phyloP scores from a whole-genome alignment of 1,140 invertebrate genomes.

The Leucophenga varia region DNA sequence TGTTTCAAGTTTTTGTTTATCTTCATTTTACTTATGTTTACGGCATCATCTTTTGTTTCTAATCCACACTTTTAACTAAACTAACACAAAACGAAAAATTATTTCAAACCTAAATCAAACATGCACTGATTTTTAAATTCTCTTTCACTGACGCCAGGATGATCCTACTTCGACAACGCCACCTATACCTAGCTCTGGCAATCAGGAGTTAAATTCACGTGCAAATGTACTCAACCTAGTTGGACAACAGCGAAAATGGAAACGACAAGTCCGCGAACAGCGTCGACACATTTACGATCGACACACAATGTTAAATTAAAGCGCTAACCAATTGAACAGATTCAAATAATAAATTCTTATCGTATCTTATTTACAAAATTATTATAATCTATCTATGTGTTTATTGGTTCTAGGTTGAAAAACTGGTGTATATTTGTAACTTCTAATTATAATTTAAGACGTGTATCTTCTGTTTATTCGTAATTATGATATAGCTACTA shows the following conservation, averaged over 20 bases:
- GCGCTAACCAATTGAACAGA: too few relatives aligned
- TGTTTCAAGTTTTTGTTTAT: slow-evolving; percentile 43
- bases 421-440: too few relatives aligned
- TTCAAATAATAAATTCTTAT: too few relatives aligned
- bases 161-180: slow-evolving; percentile 55
- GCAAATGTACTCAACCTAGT: slow-evolving; percentile 91
- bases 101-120: too few relatives aligned
- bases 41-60: slow-evolving; percentile 7
- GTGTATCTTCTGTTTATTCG: too few relatives aligned
- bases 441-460: too few relatives aligned
- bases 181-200: slow-evolving; percentile 59
- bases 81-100: slow-evolving; percentile 8
- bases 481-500: too few relatives aligned
- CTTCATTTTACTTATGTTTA: slow-evolving; percentile 3
- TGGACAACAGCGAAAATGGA: slow-evolving; percentile 97
- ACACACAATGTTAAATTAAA: slow-evolving; percentile 96
- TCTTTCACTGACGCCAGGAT: slow-evolving; percentile 59
- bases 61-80: slow-evolving; percentile 11
- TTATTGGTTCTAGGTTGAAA: too few relatives aligned
- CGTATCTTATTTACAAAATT: too few relatives aligned
- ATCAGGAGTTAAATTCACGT: slow-evolving; percentile 72
- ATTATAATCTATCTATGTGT: too few relatives aligned
- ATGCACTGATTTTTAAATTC: too few relatives aligned
- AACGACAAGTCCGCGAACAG: slow-evolving; percentile 94
- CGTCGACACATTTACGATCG: slow-evolving; percentile 94